Base-by-base conservation (phyloP, 2,113 vertebrate species). In the Herpetotheres cachinnans region DNA sequence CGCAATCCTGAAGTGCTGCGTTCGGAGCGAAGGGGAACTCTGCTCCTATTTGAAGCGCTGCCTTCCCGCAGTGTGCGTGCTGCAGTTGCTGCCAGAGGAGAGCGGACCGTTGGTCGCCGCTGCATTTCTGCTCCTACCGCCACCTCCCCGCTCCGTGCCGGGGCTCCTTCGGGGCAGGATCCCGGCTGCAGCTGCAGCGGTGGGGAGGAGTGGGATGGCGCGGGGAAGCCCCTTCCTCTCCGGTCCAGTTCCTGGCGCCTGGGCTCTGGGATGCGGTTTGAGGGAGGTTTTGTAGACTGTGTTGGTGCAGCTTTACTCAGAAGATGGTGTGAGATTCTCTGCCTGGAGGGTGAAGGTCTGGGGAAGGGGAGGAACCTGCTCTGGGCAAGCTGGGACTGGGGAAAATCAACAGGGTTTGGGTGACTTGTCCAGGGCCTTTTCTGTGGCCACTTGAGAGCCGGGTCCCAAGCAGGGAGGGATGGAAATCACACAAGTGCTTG, bases 11-110 rank as follows among this genome's bases (percentile, higher is more conserved):
- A 90, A 96, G 93, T 7, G 89, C 61, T 55, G 91, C 27, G 11
- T 90, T 97, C 13, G 52, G 81, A 83, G 92, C 66, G 90, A 47
- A 87, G 89, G 96, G 95, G 94, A 82, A 4, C 66, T 80, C 32
- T 20, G 74, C 81, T 71, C 61, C 9, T 12, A 5, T 70, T 16
- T 13, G 76, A 82, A 81, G 62, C 2, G 3, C 72, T 30, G 44
- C 74, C 70, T 56, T 62, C 79, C 62, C 3, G 19, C 9, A 32
- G 30, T 0, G 9, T 7, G 22, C 0, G 2, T 3, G 5, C 59
- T 13, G 38, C 54, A 13, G 13, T 24, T 7, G 29, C 29, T 14
- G 24, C 40, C 7, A 3, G 24, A 4, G 40, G 19, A 1, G 1
- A 38, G 44, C 1, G 6, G 67, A 27, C 47, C 19, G 13, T 10